Percentiles rank a stretch among this genome's conserved stretches.
Conservation (phyloP, 2,888 invertebrate species). For the Sinhomidia bicolor region DNA sequence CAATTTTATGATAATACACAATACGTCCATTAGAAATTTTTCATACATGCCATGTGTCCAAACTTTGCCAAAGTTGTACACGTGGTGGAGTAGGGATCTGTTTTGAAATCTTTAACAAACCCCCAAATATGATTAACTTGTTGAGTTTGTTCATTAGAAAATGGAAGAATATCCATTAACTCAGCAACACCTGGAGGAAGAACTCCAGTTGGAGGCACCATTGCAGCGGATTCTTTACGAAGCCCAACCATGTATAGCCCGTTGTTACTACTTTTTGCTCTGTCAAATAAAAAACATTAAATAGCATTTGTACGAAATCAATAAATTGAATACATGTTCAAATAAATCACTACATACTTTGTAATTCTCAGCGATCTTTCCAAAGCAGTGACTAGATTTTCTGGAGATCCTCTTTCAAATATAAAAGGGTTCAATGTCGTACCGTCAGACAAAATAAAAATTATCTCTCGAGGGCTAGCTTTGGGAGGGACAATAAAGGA, state of each 20-base stretch:
- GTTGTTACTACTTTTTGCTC: constrained; percentile 85
- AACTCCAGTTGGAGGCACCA: constrained; percentile 45
- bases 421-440: constrained; percentile 90
- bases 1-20: no score
- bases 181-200: constrained; percentile 73
- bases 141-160: constrained; percentile 75
- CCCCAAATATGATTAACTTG: constrained; percentile 74
- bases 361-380: constrained; percentile 84
- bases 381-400: constrained; percentile 85
- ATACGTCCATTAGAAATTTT: not conserved
- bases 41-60: constrained; percentile 77
- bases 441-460: constrained; percentile 87
- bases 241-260: constrained; percentile 87
- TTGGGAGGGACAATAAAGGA: constrained; percentile 77
- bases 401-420: constrained; percentile 94
- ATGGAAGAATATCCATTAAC: constrained; percentile 59
- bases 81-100: constrained; percentile 77
- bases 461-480: constrained; percentile 82
- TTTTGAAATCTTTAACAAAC: constrained; percentile 77
- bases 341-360: constrained; percentile 83
- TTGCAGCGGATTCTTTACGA: constrained; percentile 59
- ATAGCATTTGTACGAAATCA: not conserved
- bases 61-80: constrained; percentile 77
- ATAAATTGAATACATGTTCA: not conserved
- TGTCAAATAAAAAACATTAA: not conserved